Evolutionary conservation across 2,113 vertebrate species (phyloP).

Genomic region (Tychaedon coryphoeus): DNA sequence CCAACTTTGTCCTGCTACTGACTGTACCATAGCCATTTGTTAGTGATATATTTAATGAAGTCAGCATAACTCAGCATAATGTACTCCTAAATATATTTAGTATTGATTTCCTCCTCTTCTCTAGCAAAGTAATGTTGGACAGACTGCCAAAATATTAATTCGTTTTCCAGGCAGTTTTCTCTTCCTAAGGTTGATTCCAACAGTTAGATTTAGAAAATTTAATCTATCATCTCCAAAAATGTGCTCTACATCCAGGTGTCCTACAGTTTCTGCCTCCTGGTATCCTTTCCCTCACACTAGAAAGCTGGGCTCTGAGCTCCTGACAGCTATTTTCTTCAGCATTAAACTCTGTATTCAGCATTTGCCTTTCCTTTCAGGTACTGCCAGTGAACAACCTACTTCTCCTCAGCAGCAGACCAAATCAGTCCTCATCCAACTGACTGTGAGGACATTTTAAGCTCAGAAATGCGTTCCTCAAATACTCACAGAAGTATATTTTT

Average conservation of each 20-base stretch:
- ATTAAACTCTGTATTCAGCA: not conserved
- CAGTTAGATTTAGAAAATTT: constrained; percentile 16
- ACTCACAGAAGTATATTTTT: constrained; percentile 23
- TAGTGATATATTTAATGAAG: constrained; percentile 38
- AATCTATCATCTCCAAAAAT: not conserved
- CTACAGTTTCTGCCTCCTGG: not conserved
- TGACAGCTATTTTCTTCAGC: not conserved
- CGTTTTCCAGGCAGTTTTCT: not conserved
- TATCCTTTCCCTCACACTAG: not conserved
- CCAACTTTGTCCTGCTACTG: not conserved
- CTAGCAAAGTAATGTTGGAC: not conserved
- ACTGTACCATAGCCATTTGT: not conserved
- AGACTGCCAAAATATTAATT: not conserved
- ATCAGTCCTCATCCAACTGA: not conserved
- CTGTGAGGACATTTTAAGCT: not conserved
- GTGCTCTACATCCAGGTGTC: not conserved
- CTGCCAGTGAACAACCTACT: constrained; percentile 1
- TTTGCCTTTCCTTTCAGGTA: constrained; percentile 14
- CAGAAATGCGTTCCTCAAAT: constrained; percentile 14
- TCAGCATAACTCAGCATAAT: constrained; percentile 39
- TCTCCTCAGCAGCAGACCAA: not conserved
- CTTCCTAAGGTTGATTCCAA: constrained; percentile 19
- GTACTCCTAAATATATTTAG: constrained; percentile 29
- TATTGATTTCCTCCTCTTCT: constrained; percentile 38
- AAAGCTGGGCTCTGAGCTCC: not conserved